These are phyloP conservation scores for Atractosteus spatula DNA, from an alignment of 2,113 vertebrate genomes.

Conservation along the genomic window DNA sequence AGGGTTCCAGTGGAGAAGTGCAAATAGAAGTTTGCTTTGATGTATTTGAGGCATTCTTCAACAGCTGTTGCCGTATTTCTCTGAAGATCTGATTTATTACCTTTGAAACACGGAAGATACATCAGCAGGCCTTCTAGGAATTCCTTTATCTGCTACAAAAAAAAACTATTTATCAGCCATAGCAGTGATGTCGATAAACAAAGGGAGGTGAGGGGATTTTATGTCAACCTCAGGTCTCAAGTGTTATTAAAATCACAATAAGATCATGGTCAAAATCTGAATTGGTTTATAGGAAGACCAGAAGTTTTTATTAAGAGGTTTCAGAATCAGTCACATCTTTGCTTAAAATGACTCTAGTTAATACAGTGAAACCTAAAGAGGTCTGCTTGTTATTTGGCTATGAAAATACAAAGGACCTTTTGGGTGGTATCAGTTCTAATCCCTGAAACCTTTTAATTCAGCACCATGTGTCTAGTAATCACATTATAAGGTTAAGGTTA, in stretches of 20 bases:
- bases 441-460: conserved; percentile 19
- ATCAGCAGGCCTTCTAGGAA: conserved; percentile 32
- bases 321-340: conserved; percentile 38
- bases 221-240: neutral
- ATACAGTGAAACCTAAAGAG: conserved; percentile 19
- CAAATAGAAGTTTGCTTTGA: conserved; percentile 59
- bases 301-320: conserved; percentile 14
- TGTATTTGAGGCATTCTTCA: conserved; percentile 53
- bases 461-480: conserved; percentile 36
- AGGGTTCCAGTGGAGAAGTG: conserved; percentile 46
- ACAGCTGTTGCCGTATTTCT: conserved; percentile 29
- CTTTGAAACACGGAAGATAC: conserved; percentile 32
- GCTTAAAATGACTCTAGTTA: conserved; percentile 29
- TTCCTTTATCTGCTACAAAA: conserved; percentile 15
- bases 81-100: conserved; percentile 51
- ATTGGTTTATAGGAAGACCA: conserved; percentile 14
- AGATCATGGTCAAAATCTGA: conserved; percentile 24
- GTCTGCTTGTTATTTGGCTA: conserved; percentile 34
- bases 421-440: conserved; percentile 41
- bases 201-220: neutral
- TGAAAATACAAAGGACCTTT: conserved; percentile 36
- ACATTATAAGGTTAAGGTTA: conserved; percentile 37
- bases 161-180: neutral
- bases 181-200: too few relatives aligned
- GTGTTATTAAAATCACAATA: conserved; percentile 6